Evolutionary conservation across 2,797 vertebrate genomes (phyloP).

Genomic region (Pangasius mekongensis): DNA sequence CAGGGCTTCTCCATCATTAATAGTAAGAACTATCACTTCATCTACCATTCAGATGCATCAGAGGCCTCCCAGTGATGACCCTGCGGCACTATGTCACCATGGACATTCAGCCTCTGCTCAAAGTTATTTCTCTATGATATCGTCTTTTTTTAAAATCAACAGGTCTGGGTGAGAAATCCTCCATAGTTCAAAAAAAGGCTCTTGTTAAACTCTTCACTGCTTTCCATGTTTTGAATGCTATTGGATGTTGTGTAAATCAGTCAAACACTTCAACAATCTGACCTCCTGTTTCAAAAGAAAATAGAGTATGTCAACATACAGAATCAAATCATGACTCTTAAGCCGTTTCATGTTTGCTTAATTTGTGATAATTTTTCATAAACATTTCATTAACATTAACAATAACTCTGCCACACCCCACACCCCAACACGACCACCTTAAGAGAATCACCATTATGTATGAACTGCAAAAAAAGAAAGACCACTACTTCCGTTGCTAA

Average conservation of each 20-base stretch:
- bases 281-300: background rate
- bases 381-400: background rate
- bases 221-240: background rate
- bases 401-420: background rate
- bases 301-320: background rate
- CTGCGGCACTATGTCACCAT: background rate
- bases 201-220: background rate
- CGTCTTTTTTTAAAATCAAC: background rate
- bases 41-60: background rate
- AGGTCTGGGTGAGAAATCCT: background rate
- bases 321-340: background rate
- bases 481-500: background rate
- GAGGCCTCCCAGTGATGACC: background rate
- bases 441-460: background rate
- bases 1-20: background rate
- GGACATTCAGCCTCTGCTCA: background rate
- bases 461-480: background rate
- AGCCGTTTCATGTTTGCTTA: background rate
- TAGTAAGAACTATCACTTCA: background rate
- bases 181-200: background rate
- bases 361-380: background rate
- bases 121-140: background rate
- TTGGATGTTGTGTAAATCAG: background rate
- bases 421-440: background rate
- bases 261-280: background rate